Base-by-base conservation (phyloP, 2,797 vertebrate species). In the Poecilia picta region DNA sequence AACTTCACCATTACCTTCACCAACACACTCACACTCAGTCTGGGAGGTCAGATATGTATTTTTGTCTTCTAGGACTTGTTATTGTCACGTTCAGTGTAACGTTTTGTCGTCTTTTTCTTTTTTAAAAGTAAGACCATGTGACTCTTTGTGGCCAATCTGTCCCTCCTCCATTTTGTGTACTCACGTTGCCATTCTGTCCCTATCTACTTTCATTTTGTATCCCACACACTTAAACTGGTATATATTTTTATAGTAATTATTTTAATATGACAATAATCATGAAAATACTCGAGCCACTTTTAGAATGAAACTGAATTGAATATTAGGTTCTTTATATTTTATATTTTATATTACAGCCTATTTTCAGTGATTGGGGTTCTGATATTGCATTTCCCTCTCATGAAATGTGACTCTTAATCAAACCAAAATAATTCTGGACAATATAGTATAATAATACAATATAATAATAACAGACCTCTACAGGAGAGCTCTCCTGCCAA, bases 1-100 rank as follows among this genome's bases (percentile, higher is more conserved):
- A 71, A 88, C 76, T 75, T 70, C 81, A 66, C 85, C 72, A 64
- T 71, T 79, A 82, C 72, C 74, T 73, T 75, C 47, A 85, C 81
- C 85, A 62, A 86, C 62, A 57, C 78, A 70, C 36, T 57, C 55
- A 79, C 78, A 16, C 49, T 28, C 66, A 68, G 59, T 77, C 79
- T 83, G 78, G 77, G 80, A 75, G 81, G 79, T 77, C 31, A 76
- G 82, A 43, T 25, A 41, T 77, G 76, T 84, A 23, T 71, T 79
- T 47, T 23, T 49, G 70, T 36, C 85, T 83, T 73, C 25, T 47
- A 76, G 75, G 78, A 73, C 64, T 78, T 80, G 36, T 74, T 41
- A 57, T 85, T 84, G 75, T 85, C 43, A 28, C 13, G 57, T 76
- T 83, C 31, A 74, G 33, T 76, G 75, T 83, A 77, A 82, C 16